A percentile compares a stretch with the other conserved stretches of the same genome.
These are phyloP conservation scores for Drosophila mettleri DNA, from an alignment of 2,888 invertebrate species.

Conservation along the genomic window DNA sequence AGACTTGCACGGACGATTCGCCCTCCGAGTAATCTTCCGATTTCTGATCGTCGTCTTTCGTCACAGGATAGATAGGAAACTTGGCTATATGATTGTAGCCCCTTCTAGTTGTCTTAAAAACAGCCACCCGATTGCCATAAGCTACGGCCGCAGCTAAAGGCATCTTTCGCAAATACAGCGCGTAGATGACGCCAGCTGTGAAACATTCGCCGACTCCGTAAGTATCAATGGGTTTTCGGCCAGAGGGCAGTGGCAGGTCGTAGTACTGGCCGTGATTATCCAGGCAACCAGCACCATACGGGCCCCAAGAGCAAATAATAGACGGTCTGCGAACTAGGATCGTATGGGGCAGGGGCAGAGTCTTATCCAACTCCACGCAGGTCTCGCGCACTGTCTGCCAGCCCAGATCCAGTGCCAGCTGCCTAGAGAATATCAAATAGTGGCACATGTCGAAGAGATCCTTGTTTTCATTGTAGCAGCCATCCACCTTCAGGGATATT, in stretches of 20 bases:
- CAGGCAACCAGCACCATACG: slow-evolving; percentile 38
- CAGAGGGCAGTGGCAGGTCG: slow-evolving; percentile 86
- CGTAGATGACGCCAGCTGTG: slow-evolving; percentile 87
- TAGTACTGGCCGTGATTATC: slow-evolving; percentile 81
- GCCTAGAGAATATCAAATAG: slow-evolving; percentile 88
- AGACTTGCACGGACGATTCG: slow-evolving; percentile 1
- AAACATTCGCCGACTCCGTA: slow-evolving; percentile 90
- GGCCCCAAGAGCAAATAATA: slow-evolving; percentile 87
- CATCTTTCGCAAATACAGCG: slow-evolving; percentile 84
- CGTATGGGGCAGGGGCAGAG: slow-evolving; percentile 60
- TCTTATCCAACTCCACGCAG: slow-evolving; percentile 83
- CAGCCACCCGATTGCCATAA: slow-evolving; percentile 88
- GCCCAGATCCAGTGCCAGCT: slow-evolving; percentile 86
- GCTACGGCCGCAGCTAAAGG: slow-evolving; percentile 83
- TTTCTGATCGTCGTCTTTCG: neutral
- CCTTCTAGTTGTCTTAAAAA: slow-evolving; percentile 86
- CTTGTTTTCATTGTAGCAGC: slow-evolving; percentile 82
- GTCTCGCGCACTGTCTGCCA: slow-evolving; percentile 86
- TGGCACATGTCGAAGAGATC: slow-evolving; percentile 82
- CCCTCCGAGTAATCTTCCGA: neutral
- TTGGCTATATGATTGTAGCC: slow-evolving; percentile 85
- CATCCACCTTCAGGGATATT: slow-evolving; percentile 35
- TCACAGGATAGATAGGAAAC: slow-evolving; percentile 30
- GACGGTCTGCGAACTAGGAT: slow-evolving; percentile 68
- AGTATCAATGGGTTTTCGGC: slow-evolving; percentile 87